Base-by-base conservation (phyloP, 1,140 invertebrate species). In the Tachypleus tridentatus region DNA sequence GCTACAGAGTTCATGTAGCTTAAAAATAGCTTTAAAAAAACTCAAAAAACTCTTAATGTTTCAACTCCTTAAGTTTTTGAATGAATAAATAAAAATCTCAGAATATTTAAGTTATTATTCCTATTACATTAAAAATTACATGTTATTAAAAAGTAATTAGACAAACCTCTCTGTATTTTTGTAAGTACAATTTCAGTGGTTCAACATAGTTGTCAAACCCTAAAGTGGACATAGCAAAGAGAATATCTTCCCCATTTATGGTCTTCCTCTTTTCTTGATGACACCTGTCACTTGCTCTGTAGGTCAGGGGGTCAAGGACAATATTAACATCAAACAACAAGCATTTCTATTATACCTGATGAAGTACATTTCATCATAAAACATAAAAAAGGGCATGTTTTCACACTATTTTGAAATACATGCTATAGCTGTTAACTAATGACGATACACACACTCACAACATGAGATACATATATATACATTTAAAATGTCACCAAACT, bases 131-230 rank as follows among this genome's bases (percentile, higher is more conserved):
- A 49, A 4, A 60, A 60, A 49, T 11, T 49, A 5, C 49, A 48
- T 49, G 8, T 9, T 9, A 10, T n/a, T 61, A 51, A 9, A 61
- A 61, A 51, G 10, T 51, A 48, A 61, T 51, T 29, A 29, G 29
- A 29, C 29, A 29, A 29, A 71, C 51, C 77, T 98, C 94, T 79
- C 96, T 83, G 75, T 97, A 99, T 79, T 98, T 98, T 77, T 97
- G 92, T 49, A 99, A 79, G 77, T 97, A 99, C 29, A 95, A 75
- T 80, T 97, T 97, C 47, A 99, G 77, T 0, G 96, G 95, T 73
- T 98, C 95, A 10, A 98, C 89, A 77, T 99, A 99, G 77, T 95
- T 97, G 73, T 99, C 97, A 79, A 99, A 99, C 7, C 97, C 97
- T 10, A 99, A 80, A 3, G 87, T 89, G 57, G 91, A 90, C 88